These are phyloP conservation scores for Fregetta grallaria DNA, from an alignment of 2,113 vertebrate species.

Conservation along the genomic window DNA sequence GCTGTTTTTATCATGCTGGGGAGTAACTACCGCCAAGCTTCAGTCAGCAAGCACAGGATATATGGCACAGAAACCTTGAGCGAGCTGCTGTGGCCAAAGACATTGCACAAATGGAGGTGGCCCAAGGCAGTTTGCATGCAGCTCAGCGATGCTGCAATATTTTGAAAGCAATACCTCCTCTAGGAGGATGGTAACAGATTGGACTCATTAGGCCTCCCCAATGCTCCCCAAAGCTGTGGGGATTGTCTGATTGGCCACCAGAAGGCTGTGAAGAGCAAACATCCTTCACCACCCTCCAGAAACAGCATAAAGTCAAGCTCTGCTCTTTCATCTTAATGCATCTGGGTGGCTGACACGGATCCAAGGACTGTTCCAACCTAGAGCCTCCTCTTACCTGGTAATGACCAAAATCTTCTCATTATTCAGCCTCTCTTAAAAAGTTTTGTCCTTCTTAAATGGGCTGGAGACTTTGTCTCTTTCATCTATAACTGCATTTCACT, in stretches of 20 bases:
- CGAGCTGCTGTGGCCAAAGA: neutral
- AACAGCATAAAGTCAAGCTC: neutral
- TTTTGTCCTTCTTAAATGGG: neutral
- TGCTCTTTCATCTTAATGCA: neutral
- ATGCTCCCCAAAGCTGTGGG: neutral
- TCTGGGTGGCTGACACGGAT: neutral
- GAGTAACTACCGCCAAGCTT: neutral
- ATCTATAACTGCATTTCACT: neutral
- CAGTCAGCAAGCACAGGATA: no score
- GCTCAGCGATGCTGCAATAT: neutral
- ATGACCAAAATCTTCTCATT: neutral
- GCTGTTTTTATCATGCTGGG: rapidly evolving
- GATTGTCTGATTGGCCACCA: neutral
- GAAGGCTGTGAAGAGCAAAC: neutral
- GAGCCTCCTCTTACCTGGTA: constrained; percentile 20
- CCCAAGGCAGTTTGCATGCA: neutral
- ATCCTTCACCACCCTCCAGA: neutral
- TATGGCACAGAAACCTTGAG: neutral
- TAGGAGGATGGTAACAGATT: neutral
- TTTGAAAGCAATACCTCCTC: neutral
- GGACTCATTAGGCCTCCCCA: neutral
- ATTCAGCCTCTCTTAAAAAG: neutral
- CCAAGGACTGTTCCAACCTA: neutral
- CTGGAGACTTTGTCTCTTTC: neutral
- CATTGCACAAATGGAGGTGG: neutral